phyloP scores from a whole-genome alignment of 2,888 invertebrate species.

The Cephonodes hylas region DNA sequence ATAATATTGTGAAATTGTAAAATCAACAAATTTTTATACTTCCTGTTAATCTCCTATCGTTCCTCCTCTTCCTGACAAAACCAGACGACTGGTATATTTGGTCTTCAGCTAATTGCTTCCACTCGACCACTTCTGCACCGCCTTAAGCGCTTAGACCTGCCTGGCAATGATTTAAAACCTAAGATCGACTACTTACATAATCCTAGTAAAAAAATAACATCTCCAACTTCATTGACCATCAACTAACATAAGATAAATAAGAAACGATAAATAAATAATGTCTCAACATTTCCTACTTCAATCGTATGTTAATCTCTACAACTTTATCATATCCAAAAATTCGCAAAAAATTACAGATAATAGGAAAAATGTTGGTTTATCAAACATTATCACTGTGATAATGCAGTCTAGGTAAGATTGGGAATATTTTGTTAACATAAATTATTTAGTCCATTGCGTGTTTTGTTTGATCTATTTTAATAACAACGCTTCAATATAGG shows the following conservation, averaged over 20 bases:
- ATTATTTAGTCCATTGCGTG: not conserved
- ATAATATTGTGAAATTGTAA: not conserved
- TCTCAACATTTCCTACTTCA: not conserved
- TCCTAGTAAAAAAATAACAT: too few species aligned
- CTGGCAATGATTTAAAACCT: not conserved
- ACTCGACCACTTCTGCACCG: not conserved
- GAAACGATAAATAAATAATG: not conserved
- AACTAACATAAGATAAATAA: not conserved
- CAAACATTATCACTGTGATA: slow-evolving; percentile 10
- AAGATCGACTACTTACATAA: not conserved
- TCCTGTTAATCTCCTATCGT: too few species aligned
- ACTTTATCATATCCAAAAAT: slow-evolving; percentile 21
- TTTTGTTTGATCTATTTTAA: not conserved
- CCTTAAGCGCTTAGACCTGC: not conserved
- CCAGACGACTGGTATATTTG: too few species aligned
- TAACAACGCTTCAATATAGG: not conserved
- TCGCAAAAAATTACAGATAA: slow-evolving; percentile 27
- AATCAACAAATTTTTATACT: too few species aligned
- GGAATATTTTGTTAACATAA: not conserved
- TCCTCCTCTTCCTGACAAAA: too few species aligned
- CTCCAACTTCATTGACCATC: too few species aligned
- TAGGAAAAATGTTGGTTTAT: slow-evolving; percentile 27
- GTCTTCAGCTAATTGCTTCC: not conserved
- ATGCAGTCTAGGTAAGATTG: not conserved
- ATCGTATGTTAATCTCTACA: not conserved